Conservation (phyloP, 2,797 vertebrate species). For the Hypotaenidia okinawae region DNA sequence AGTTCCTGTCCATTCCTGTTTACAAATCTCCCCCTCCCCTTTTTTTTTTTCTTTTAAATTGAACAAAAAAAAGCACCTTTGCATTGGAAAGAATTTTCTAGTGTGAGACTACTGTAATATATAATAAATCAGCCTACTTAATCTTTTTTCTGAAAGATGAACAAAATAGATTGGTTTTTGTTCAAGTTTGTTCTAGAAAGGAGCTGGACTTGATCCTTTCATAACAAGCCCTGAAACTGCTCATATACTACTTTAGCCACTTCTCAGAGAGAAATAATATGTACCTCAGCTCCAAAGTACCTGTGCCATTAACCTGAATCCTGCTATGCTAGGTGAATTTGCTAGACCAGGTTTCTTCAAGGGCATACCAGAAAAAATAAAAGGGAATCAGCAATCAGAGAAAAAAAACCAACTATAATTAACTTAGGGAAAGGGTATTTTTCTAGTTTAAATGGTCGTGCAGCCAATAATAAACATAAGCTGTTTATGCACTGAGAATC, state of each 20-base stretch:
- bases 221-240: slow-evolving; percentile 8
- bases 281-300: background rate
- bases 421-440: background rate
- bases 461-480: background rate
- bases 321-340: background rate
- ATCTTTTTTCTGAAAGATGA: slow-evolving; percentile 57
- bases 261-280: background rate
- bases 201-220: slow-evolving; percentile 12
- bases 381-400: background rate
- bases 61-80: background rate
- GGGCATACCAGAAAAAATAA: background rate
- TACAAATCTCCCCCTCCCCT: background rate
- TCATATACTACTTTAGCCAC: background rate
- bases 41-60: background rate
- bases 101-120: slow-evolving; percentile 15
- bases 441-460: background rate
- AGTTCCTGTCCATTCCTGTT: slow-evolving; percentile 62
- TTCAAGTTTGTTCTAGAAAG: slow-evolving; percentile 45
- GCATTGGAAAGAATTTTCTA: slow-evolving; percentile 39
- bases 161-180: slow-evolving; percentile 24
- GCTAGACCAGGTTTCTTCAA: background rate
- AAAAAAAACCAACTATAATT: background rate
- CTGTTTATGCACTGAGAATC: background rate
- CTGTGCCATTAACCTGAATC: background rate
- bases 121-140: slow-evolving; percentile 40